These are phyloP conservation scores for Thamnophis elegans DNA, from an alignment of 2,797 vertebrate genomes.

Conservation along the genomic window DNA sequence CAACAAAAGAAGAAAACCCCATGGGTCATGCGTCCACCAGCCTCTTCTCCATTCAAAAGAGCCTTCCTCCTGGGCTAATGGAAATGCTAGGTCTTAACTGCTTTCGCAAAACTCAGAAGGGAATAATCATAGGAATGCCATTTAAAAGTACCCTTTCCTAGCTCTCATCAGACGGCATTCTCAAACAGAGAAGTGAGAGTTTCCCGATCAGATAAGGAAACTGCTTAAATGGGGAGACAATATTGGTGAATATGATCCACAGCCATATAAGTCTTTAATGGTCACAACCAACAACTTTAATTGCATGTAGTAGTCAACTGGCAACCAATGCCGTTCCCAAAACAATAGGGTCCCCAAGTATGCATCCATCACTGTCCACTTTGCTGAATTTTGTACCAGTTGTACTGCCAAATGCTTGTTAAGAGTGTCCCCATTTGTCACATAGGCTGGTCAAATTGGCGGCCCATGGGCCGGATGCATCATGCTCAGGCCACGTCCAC, in stretches of 20 bases:
- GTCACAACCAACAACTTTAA: background rate
- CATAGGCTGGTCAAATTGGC: too few species aligned
- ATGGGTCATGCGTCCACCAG: background rate
- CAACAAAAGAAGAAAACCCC: background rate
- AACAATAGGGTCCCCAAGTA: background rate
- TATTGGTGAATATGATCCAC: background rate
- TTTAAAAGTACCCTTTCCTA: background rate
- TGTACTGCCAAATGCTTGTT: background rate
- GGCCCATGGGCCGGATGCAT: too few species aligned
- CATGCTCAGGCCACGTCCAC: too few species aligned
- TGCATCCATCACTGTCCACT: background rate
- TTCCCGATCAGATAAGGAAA: background rate
- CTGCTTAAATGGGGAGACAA: background rate
- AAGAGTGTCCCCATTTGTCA: background rate
- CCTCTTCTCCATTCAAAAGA: background rate
- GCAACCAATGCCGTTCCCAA: background rate
- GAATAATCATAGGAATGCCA: background rate
- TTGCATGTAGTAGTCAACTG: background rate
- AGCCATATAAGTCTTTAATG: background rate
- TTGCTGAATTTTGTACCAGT: background rate
- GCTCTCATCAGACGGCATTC: background rate
- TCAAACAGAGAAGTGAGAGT: background rate
- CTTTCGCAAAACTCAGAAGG: background rate
- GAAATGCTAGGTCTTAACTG: background rate
- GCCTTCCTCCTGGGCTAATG: background rate